Evolutionary conservation across 2,888 invertebrate species (phyloP).

Genomic region (Melikaiella ostensackeni): DNA sequence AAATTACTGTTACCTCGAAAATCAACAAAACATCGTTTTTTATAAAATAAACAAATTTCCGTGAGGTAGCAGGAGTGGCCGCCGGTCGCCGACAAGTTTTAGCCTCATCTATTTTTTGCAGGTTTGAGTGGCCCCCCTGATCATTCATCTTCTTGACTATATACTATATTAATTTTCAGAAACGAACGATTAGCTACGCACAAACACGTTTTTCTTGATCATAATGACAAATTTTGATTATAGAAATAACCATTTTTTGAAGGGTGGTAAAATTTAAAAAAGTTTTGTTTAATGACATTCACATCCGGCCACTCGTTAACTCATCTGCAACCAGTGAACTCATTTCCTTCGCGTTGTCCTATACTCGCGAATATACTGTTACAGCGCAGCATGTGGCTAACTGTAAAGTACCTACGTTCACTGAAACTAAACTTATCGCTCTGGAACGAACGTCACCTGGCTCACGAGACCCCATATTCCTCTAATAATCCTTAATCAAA

Average conservation of each 20-base stretch:
- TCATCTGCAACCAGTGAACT: conserved; percentile 35
- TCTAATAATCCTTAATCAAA: background rate
- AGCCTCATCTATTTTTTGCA: too few relatives aligned
- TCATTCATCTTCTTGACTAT: too few relatives aligned
- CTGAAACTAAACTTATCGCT: conserved; percentile 54
- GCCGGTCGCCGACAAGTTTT: too few relatives aligned
- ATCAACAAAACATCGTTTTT: too few relatives aligned
- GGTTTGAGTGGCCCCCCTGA: too few relatives aligned
- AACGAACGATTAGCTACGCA: too few relatives aligned
- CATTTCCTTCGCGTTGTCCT: conserved; percentile 37
- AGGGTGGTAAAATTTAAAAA: background rate
- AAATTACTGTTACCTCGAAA: too few relatives aligned
- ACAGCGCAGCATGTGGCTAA: conserved; percentile 45
- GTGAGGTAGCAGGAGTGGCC: too few relatives aligned
- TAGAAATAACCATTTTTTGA: background rate
- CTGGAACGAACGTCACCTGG: conserved; percentile 58
- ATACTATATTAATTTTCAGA: too few relatives aligned
- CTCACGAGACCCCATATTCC: conserved; percentile 48
- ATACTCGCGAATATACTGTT: conserved; percentile 42
- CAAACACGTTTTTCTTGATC: background rate
- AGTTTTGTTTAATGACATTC: conserved; percentile 23
- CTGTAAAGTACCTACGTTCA: conserved; percentile 50
- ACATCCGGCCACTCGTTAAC: conserved; percentile 36
- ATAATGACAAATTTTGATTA: conserved; percentile 5
- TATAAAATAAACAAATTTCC: too few relatives aligned